phyloP scores from a whole-genome alignment of 2,888 invertebrate species.

The Cantharis rustica region DNA sequence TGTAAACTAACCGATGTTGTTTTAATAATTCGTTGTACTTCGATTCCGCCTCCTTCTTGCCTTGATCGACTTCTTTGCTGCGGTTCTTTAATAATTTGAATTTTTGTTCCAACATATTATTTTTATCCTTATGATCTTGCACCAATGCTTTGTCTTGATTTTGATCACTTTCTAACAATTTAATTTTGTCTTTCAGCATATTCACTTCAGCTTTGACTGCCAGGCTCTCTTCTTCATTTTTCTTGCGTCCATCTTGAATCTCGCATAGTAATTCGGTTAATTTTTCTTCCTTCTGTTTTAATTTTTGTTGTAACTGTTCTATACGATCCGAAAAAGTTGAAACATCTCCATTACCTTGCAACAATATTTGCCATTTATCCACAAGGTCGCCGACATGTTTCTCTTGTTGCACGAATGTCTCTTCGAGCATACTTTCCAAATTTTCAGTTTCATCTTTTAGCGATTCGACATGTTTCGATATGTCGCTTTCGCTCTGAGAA shows the following conservation, averaged over 20 bases:
- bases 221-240: background rate
- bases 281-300: conserved; percentile 29
- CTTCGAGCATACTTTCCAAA: conserved; percentile 43
- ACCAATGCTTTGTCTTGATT: conserved; percentile 42
- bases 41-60: conserved; percentile 53
- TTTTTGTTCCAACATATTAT: conserved; percentile 47
- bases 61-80: conserved; percentile 55
- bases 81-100: conserved; percentile 54
- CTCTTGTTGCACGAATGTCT: conserved; percentile 39
- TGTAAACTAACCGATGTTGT: conserved; percentile 3
- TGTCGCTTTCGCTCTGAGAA: conserved; percentile 39
- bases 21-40: conserved; percentile 46
- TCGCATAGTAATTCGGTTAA: background rate
- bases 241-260: background rate
- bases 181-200: conserved; percentile 42
- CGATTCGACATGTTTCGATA: conserved; percentile 40
- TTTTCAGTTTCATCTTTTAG: conserved; percentile 40
- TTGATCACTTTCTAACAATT: conserved; percentile 44
- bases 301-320: conserved; percentile 42
- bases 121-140: conserved; percentile 40
- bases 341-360: background rate
- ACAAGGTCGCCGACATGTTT: conserved; percentile 12
- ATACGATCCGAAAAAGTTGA: background rate
- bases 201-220: background rate
- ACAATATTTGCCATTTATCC: conserved; percentile 6